Conservation (phyloP, 2,797 vertebrate genomes). For the Cephalopachus bancanus region DNA sequence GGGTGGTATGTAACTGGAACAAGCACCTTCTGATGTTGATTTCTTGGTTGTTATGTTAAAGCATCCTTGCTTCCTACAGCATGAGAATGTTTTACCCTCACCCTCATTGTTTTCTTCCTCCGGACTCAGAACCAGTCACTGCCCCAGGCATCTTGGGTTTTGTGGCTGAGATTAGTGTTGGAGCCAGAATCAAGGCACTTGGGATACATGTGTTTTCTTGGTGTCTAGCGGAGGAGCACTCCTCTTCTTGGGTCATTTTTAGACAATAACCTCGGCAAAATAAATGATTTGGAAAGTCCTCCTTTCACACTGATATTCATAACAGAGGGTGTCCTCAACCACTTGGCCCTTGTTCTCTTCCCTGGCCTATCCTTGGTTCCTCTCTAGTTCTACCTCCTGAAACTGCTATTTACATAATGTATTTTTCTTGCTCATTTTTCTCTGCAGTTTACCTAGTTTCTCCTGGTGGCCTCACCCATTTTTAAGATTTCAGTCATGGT, state of each 20-base stretch:
- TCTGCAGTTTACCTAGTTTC: background rate
- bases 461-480: background rate
- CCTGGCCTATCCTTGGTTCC: background rate
- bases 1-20: background rate
- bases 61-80: background rate
- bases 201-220: too few species aligned
- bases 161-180: too few species aligned
- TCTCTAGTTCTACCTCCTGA: background rate
- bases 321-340: background rate
- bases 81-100: too few species aligned
- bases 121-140: too few species aligned
- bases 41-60: background rate
- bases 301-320: too few species aligned
- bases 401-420: rapidly evolving
- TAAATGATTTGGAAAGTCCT: too few species aligned
- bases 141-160: too few species aligned
- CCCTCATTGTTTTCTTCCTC: too few species aligned
- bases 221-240: too few species aligned
- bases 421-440: background rate
- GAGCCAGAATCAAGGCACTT: too few species aligned
- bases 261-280: too few species aligned
- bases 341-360: background rate
- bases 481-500: background rate
- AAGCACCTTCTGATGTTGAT: background rate
- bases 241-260: too few species aligned